These are phyloP conservation scores for Isichthys henryi DNA, from an alignment of 2,113 vertebrate genomes.

Conservation along the genomic window DNA sequence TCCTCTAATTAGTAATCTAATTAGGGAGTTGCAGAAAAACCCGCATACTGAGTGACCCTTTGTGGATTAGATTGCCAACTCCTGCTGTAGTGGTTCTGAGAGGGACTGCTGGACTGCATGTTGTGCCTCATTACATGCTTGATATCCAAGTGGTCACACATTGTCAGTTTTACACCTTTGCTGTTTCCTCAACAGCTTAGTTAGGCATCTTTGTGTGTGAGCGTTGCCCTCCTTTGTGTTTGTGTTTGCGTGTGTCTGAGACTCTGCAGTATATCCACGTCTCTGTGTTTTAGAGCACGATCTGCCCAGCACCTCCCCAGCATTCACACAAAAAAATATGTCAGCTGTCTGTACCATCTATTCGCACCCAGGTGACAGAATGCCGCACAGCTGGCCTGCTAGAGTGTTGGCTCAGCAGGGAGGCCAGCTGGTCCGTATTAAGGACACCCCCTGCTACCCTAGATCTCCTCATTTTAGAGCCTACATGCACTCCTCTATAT, in stretches of 20 bases:
- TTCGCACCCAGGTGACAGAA: conserved; percentile 12
- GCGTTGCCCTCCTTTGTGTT: neutral
- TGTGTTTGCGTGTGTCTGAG: neutral
- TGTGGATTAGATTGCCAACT: no score
- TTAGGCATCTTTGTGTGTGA: neutral
- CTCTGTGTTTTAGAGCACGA: neutral
- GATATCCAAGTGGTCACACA: conserved; percentile 11
- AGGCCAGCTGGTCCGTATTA: neutral
- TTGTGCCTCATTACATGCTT: conserved; percentile 33
- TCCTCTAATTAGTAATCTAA: no score
- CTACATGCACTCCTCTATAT: neutral
- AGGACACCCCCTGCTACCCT: neutral
- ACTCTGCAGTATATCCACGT: neutral
- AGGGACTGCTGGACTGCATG: conserved; percentile 25
- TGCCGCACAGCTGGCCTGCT: neutral
- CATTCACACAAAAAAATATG: neutral
- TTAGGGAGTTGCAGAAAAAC: no score
- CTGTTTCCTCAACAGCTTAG: neutral
- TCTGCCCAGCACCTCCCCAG: neutral
- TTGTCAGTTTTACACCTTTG: conserved; percentile 19
- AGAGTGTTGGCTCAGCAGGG: neutral
- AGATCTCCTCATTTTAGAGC: neutral
- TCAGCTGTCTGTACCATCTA: neutral
- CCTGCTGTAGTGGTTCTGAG: conserved; percentile 24
- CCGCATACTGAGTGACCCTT: no score